A percentile compares a stretch with the other conserved stretches of the same genome.
Conservation (phyloP, 1,140 invertebrate genomes). For the Phthorimaea operculella region DNA sequence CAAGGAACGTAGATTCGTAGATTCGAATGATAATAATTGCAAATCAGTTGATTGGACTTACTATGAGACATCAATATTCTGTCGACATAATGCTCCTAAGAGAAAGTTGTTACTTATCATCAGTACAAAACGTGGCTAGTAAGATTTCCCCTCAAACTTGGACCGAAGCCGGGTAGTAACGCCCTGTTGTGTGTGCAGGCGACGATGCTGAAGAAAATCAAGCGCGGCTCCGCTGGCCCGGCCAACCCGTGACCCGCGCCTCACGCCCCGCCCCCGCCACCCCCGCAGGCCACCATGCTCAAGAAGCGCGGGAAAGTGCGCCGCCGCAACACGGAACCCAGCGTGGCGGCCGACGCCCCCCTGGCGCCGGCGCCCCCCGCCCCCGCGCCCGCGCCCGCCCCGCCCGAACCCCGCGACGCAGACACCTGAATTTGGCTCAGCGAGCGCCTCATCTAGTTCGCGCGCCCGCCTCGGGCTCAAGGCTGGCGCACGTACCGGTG, state of each 20-base stretch:
- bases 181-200: constrained; percentile 69
- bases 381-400: constrained; percentile 60
- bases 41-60: too few species aligned
- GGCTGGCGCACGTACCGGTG: constrained; percentile 57
- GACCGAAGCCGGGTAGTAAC: constrained; percentile 11
- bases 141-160: too few species aligned
- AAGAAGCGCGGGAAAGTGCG: constrained; percentile 95
- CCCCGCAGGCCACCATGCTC: constrained; percentile 84
- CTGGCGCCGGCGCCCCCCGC: constrained; percentile 63
- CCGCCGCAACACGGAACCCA: constrained; percentile 91
- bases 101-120: too few species aligned
- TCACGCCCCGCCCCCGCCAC: constrained; percentile 62
- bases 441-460: constrained; percentile 70
- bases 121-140: too few species aligned
- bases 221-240: constrained; percentile 74
- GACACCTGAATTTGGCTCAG: constrained; percentile 73
- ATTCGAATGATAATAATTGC: too few species aligned
- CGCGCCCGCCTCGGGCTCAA: constrained; percentile 69
- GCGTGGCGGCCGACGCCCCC: constrained; percentile 80
- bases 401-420: constrained; percentile 36
- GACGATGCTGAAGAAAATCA: constrained; percentile 95
- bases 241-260: constrained; percentile 49
- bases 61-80: too few species aligned
- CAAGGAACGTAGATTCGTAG: too few species aligned
- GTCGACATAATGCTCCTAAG: too few species aligned